Conservation (phyloP, 2,113 vertebrate species). For the Ia io region DNA sequence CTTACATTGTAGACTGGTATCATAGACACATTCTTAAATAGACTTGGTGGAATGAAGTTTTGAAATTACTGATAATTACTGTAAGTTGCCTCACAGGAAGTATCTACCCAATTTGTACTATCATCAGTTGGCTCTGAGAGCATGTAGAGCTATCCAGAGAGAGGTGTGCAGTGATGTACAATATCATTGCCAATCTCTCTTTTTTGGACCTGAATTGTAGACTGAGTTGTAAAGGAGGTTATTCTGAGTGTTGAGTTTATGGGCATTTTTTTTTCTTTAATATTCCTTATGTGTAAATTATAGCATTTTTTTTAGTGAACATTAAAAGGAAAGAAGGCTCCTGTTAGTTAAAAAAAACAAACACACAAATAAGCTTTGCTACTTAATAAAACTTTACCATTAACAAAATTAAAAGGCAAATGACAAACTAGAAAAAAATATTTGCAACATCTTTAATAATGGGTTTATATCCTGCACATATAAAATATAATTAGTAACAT, state of each 20-base stretch:
- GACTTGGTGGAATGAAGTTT: not conserved
- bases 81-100: not conserved
- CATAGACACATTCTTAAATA: not conserved
- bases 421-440: not conserved
- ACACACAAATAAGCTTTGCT: not conserved
- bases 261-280: not conserved
- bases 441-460: not conserved
- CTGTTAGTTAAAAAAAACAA: not conserved
- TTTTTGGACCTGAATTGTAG: not conserved
- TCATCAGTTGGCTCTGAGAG: not conserved
- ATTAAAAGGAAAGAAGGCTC: not conserved
- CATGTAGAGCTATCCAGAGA: not conserved
- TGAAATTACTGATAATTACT: not conserved
- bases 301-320: not conserved
- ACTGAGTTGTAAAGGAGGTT: not conserved
- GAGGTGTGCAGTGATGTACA: not conserved
- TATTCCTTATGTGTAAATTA: not conserved
- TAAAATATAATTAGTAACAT: not conserved
- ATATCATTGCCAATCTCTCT: not conserved
- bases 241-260: not conserved
- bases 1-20: not conserved
- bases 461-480: not conserved
- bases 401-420: constrained; percentile 12
- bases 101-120: not conserved
- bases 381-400: not conserved